Conservation (phyloP, 2,113 vertebrate genomes). For the Micromys minutus region DNA sequence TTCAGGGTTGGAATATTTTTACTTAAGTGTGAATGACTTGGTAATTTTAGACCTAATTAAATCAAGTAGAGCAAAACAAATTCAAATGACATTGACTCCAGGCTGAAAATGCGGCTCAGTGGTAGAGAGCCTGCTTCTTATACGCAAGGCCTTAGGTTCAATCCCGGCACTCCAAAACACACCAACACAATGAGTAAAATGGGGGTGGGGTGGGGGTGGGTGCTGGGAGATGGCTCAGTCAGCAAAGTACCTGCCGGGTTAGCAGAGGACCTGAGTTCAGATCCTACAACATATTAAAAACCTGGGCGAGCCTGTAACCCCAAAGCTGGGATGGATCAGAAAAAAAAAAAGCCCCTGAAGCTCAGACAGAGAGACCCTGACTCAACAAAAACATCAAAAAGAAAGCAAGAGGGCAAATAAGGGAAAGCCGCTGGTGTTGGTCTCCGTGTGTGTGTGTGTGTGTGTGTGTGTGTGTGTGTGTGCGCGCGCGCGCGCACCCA, state of each 20-base stretch:
- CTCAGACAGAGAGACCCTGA: background rate
- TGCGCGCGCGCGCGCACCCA: no score
- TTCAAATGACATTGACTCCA: background rate
- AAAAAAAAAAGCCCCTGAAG: background rate
- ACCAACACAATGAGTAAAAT: background rate
- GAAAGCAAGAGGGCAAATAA: background rate
- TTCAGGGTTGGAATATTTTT: constrained; percentile 34
- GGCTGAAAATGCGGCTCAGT: background rate
- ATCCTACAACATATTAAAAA: background rate
- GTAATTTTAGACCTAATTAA: constrained; percentile 36
- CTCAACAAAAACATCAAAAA: background rate
- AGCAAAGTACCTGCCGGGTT: background rate
- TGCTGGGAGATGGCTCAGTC: background rate
- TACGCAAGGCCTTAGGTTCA: background rate
- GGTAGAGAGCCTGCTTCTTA: no score
- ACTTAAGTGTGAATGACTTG: background rate
- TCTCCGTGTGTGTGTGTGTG: background rate
- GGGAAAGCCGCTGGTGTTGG: background rate
- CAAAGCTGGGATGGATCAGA: background rate
- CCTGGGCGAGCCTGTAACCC: background rate
- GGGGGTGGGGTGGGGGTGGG: no score
- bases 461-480: no score
- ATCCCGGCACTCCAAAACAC: background rate
- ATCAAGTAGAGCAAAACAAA: constrained; percentile 43
- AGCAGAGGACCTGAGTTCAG: background rate